phyloP scores from a whole-genome alignment of 2,113 vertebrate genomes.

The Beaufortia kweichowensis region DNA sequence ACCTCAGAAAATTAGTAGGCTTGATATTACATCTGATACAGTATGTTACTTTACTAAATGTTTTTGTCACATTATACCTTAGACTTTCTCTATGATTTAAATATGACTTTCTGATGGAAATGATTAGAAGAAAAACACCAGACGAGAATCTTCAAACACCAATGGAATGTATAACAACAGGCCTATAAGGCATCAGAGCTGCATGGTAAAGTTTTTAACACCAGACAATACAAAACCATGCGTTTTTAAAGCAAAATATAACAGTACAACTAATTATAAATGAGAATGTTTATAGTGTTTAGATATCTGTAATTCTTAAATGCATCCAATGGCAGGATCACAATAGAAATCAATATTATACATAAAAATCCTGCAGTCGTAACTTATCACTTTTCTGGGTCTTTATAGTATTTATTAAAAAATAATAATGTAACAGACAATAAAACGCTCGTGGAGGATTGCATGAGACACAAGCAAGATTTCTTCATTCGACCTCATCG shows the following conservation, averaged over 20 bases:
- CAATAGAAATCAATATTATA: too few relatives aligned
- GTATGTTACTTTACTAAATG: not conserved
- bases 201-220: too few relatives aligned
- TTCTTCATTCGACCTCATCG: not conserved
- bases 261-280: too few relatives aligned
- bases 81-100: not conserved
- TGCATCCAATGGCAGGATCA: too few relatives aligned
- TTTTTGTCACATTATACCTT: not conserved
- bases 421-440: not conserved
- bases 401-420: too few relatives aligned
- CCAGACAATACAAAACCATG: too few relatives aligned
- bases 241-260: too few relatives aligned
- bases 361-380: too few relatives aligned
- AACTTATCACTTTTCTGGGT: too few relatives aligned
- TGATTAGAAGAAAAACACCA: not conserved
- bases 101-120: not conserved
- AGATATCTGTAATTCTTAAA: too few relatives aligned
- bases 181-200: too few relatives aligned
- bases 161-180: not conserved
- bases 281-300: too few relatives aligned
- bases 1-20: not conserved
- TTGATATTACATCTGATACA: not conserved
- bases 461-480: conserved; percentile 29
- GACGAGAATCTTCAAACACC: not conserved
- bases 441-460: conserved; percentile 42